A percentile compares a stretch with the other conserved stretches of the same genome.
These are phyloP conservation scores for Andrena fulva DNA, from an alignment of 2,888 invertebrate species.

Conservation along the genomic window DNA sequence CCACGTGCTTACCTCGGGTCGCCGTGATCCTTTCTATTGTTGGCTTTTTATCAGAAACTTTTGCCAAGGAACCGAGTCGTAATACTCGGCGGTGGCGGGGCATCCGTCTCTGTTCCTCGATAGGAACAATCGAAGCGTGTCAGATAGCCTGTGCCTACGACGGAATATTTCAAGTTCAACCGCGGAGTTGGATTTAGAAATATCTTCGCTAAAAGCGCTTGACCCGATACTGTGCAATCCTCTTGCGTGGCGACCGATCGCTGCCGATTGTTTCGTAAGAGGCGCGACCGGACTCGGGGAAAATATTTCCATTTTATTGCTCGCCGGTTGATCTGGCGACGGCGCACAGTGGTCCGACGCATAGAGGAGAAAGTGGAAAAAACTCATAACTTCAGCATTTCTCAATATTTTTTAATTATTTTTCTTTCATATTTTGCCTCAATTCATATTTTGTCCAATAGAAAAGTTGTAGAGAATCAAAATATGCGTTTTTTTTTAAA, in stretches of 20 bases:
- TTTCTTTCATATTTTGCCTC: too few species aligned
- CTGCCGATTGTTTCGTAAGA: too few species aligned
- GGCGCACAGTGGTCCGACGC: too few species aligned
- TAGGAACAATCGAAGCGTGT: slow-evolving; percentile 25
- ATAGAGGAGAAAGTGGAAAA: too few species aligned
- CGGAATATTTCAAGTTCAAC: slow-evolving; percentile 55
- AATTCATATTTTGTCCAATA: too few species aligned
- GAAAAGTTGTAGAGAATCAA: too few species aligned
- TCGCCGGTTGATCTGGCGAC: not conserved
- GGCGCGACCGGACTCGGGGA: not conserved
- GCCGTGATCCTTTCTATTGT: slow-evolving; percentile 33
- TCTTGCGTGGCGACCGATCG: not conserved
- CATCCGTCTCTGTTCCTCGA: slow-evolving; percentile 15
- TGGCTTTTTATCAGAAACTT: slow-evolving; percentile 48
- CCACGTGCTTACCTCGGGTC: slow-evolving; percentile 13
- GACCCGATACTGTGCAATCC: not conserved
- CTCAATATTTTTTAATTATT: too few species aligned
- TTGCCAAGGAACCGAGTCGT: slow-evolving; percentile 25
- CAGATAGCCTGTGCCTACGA: slow-evolving; percentile 48
- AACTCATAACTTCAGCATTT: too few species aligned
- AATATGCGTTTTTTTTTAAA: too few species aligned
- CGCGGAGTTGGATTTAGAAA: slow-evolving; percentile 19
- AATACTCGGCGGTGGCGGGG: slow-evolving; percentile 1
- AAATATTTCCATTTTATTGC: slow-evolving; percentile 5
- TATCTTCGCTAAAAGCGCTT: slow-evolving; percentile 16